Evolutionary conservation across 2,113 vertebrate species (phyloP), one percentile per base, ranked within the genome.

Genomic region (Amblyornis subalaris): DNA sequence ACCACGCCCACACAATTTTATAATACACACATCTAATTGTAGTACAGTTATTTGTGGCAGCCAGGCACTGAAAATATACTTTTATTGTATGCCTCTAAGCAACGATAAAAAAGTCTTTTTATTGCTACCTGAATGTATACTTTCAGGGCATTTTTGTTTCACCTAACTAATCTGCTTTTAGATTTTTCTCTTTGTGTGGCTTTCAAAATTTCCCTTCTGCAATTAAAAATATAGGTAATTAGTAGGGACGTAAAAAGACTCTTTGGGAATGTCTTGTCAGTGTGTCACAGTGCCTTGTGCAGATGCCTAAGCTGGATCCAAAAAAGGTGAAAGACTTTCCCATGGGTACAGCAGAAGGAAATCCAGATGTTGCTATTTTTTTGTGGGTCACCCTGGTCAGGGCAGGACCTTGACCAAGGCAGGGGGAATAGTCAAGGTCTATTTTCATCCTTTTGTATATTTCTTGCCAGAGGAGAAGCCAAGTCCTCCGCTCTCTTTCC

Each of bases 21-120:
- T 95, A 96, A 96, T 92, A 93, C 58, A 91, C 87, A 96, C 92
- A 81, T 95, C 94, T 97, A 97, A 96, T 97, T 97, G 92, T 96
- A 96, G 92, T 79, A 85, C 89, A 73, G 95, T 88, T 96, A 97
- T 96, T 97, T 97, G 91, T 87, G 91, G 93, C 93, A 96, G 71
- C 70, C 85, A 93, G 72, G 84, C 73, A 93, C 96, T 83, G 81
- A 95, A 96, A 97, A 97, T 96, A 93, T 26, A 90, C 88, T 94
- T 93, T 86, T 85, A 94, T 85, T 96, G 75, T 89, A 85, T 89
- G 90, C 69, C 90, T 96, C 82, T 51, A 88, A 81, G 93, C 75
- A 84, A 64, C 0, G 7, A 72, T 92, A 86, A 89, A 90, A 70
- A 93, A n/a, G 28, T 48, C 48, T 77, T 93, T 93, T 90, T 90